Evolutionary conservation across 2,113 vertebrate genomes (phyloP).

Genomic region (Carettochelys insculpta): DNA sequence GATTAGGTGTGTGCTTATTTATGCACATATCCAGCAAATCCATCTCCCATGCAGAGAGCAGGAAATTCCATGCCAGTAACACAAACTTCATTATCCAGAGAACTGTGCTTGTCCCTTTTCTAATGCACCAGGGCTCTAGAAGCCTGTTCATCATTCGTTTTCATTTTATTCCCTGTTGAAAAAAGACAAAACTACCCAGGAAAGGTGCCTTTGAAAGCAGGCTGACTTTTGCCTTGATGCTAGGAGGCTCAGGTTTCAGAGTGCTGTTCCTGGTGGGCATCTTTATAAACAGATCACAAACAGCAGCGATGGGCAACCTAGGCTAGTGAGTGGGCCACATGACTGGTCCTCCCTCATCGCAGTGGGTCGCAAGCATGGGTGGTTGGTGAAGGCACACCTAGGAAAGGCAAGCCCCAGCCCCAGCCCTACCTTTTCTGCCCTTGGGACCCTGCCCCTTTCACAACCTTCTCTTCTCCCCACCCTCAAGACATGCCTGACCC

Average conservation of each 20-base stretch:
- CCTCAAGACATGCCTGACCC: too few species aligned
- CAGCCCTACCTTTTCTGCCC: too few species aligned
- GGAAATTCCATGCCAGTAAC: constrained; percentile 65
- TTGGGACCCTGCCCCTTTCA: too few species aligned
- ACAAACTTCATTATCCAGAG: constrained; percentile 46
- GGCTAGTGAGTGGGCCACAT: too few species aligned
- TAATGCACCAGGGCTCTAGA: neutral
- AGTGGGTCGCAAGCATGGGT: too few species aligned
- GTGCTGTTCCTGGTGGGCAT: neutral
- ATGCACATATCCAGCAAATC: constrained; percentile 42
- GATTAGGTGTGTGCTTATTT: constrained; percentile 1
- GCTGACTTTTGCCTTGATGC: neutral
- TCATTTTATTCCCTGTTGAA: constrained; percentile 50
- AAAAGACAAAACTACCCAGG: constrained; percentile 14
- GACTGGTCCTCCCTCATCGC: too few species aligned
- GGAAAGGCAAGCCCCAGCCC: too few species aligned
- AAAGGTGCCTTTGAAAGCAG: neutral
- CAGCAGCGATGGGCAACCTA: too few species aligned
- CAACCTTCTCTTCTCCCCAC: too few species aligned
- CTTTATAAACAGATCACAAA: neutral
- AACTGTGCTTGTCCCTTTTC: constrained; percentile 45
- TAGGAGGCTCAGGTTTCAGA: neutral
- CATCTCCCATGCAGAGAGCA: constrained; percentile 58
- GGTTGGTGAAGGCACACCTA: too few species aligned
- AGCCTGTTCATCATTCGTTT: constrained; percentile 63